These are phyloP conservation scores for Diachasmimorpha longicaudata DNA, from an alignment of 1,140 invertebrate species.

Conservation along the genomic window DNA sequence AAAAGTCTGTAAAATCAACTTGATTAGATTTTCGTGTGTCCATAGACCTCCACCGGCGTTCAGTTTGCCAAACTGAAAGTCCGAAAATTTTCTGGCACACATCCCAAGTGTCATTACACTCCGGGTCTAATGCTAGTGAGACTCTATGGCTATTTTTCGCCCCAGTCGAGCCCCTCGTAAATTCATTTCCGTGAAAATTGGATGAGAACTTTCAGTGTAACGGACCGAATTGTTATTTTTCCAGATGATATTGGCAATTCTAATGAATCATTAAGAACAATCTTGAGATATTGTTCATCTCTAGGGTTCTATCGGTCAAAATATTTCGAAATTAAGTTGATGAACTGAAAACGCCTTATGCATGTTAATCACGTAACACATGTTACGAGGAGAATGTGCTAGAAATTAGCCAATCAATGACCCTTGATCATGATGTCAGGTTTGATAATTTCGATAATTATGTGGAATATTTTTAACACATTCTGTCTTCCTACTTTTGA, in stretches of 20 bases:
- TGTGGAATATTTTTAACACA: no score
- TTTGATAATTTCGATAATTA: no score
- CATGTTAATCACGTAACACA: no score
- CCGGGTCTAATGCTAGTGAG: slow-evolving; percentile 3
- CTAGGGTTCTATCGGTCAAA: no score
- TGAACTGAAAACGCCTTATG: no score
- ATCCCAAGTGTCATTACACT: slow-evolving; percentile 40
- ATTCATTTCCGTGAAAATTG: slow-evolving; percentile 4
- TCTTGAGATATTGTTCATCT: no score
- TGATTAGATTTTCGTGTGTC: background rate
- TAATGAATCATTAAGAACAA: background rate
- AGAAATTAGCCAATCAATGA: no score
- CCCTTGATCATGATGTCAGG: no score
- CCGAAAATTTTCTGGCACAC: slow-evolving; percentile 30
- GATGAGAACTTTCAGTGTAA: background rate
- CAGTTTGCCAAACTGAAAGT: slow-evolving; percentile 10
- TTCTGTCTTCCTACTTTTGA: no score
- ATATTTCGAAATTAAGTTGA: no score
- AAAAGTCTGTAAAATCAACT: background rate
- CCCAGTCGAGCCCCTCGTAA: background rate
- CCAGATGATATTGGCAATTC: background rate
- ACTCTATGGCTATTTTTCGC: slow-evolving; percentile 8
- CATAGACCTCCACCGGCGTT: slow-evolving; percentile 8
- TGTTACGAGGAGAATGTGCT: no score
- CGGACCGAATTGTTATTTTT: background rate